Conservation (phyloP, 2,113 vertebrate genomes). For the Andinoacara biseriatus region DNA sequence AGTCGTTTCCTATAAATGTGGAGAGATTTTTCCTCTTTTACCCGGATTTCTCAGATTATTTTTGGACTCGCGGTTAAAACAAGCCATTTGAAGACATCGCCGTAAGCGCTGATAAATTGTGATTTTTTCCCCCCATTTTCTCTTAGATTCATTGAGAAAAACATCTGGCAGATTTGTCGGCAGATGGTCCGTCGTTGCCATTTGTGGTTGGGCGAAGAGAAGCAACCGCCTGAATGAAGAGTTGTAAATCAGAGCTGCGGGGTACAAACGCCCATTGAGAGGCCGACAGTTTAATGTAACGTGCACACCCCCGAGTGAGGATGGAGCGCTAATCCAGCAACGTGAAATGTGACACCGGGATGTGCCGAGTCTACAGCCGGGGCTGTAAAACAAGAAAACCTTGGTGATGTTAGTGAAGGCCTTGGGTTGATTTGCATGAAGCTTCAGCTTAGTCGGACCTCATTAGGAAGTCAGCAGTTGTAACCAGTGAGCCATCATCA, state of each 20-base stretch:
- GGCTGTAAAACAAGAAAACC: not conserved
- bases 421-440: constrained; percentile 53
- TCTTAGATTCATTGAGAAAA: not conserved
- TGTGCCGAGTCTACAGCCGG: constrained; percentile 36
- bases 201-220: constrained; percentile 34
- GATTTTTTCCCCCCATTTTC: not conserved
- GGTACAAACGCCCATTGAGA: constrained; percentile 69
- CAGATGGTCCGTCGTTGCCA: constrained; percentile 57
- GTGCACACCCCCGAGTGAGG: constrained; percentile 63
- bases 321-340: constrained; percentile 66
- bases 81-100: not conserved
- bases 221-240: constrained; percentile 52
- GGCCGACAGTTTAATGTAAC: constrained; percentile 76
- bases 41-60: not conserved
- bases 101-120: not conserved
- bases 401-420: constrained; percentile 1
- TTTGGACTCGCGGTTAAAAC: not conserved
- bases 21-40: not conserved
- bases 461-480: constrained; percentile 36
- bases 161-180: constrained; percentile 9
- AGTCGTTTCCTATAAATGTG: fast-evolving
- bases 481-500: not conserved
- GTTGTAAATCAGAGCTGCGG: constrained; percentile 73
- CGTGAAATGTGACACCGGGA: constrained; percentile 70
- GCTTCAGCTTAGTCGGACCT: constrained; percentile 20